These are phyloP conservation scores for Tenebrio molitor DNA, from an alignment of 1,140 invertebrate genomes.

Conservation along the genomic window DNA sequence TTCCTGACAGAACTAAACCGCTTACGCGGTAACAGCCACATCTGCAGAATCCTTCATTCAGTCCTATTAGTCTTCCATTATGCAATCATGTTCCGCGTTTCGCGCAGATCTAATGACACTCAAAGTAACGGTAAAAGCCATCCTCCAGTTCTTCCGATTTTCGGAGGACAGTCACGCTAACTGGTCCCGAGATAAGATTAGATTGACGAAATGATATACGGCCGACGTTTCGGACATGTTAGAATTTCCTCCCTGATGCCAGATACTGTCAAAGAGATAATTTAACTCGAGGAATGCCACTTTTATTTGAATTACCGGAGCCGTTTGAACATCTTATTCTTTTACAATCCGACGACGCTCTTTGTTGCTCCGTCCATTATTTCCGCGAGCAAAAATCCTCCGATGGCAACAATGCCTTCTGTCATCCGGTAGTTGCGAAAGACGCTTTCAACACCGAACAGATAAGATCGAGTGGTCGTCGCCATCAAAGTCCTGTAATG, in stretches of 20 bases:
- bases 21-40: no score
- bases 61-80: no score
- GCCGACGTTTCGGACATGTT: neutral
- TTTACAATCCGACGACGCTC: slow-evolving; percentile 14
- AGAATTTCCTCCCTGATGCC: slow-evolving; percentile 18
- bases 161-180: no score
- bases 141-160: no score
- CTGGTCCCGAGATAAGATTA: slow-evolving; percentile 7
- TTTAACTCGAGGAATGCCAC: slow-evolving; percentile 20
- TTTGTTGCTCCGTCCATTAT: slow-evolving; percentile 38
- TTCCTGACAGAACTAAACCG: no score
- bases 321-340: slow-evolving; percentile 30
- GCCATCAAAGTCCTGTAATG: neutral
- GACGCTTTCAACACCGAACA: neutral
- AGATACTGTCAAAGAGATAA: slow-evolving; percentile 32
- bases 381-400: slow-evolving; percentile 37
- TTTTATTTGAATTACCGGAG: slow-evolving; percentile 12
- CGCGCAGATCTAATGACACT: no score
- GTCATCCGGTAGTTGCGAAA: neutral
- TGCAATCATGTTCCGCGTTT: no score
- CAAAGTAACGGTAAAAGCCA: no score
- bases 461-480: neutral
- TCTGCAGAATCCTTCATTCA: no score
- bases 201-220: slow-evolving; percentile 11
- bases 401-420: slow-evolving; percentile 11